Evolutionary conservation across 2,113 vertebrate genomes (phyloP), one percentile per base, ranked within the genome.

Genomic region (Bubo blakistoni): DNA sequence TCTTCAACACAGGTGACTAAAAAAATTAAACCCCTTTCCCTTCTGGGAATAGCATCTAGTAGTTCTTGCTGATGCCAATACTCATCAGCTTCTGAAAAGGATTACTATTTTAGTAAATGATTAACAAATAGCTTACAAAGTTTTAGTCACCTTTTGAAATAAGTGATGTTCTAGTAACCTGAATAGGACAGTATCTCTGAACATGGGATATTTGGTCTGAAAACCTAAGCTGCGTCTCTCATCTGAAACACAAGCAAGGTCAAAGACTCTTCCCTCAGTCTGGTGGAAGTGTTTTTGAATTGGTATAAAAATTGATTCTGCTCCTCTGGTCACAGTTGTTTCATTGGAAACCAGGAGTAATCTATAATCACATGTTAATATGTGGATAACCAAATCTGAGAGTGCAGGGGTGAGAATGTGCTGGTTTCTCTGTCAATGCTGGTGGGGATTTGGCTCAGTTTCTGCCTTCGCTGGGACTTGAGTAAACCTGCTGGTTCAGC

Each of bases 401-500:
- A 49, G 70, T n/a, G 25, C 58, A 83, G 81, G 58, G 54, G 63
- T 94, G 87, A 85, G 81, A 88, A 90, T 27, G 47, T 90, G 81
- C 78, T 86, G 54, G 15, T 87, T 94, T 81, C 49, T 81, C 52
- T 6, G 2, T 38, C 5, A 0, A 1, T 76, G 83, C 92, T 92
- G 91, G 66, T 96, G 91, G 83, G 86, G n/a, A 58, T 95, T 96
- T 97, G 95, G 95, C 92, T 81, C 16, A 0, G 34, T 73, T 91
- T 85, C 81, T 95, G 81, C 71, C 91, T 86, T 95, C 1, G 3
- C 69, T 2, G 1, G 88, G 66, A 85, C 81, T 91, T 92, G 89
- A 93, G 74, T 29, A 59, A 95, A 97, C 92, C 70, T 92, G 74
- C 84, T 94, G 84, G 70, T 94, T 95, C 78, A 95, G 81, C 83